These are phyloP conservation scores for Trichechus manatus DNA, from an alignment of 2,113 vertebrate species.

Conservation along the genomic window DNA sequence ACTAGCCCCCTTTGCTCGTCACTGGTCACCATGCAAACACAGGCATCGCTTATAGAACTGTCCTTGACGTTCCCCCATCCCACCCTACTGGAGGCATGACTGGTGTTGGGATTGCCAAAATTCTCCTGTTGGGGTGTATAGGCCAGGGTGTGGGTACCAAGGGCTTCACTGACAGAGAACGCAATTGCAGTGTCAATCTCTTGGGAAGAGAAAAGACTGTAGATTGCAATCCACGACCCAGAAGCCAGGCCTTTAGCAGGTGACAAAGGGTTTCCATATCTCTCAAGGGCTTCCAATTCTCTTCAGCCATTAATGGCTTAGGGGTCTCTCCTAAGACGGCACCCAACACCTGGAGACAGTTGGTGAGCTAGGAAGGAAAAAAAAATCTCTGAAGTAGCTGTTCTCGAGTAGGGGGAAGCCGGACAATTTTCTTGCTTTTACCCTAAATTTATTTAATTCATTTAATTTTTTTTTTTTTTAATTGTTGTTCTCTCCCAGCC, in stretches of 20 bases:
- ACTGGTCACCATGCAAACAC: background rate
- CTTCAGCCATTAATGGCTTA: background rate
- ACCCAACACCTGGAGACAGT: rapidly evolving
- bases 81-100: background rate
- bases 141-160: background rate
- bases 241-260: background rate
- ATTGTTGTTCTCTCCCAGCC: background rate
- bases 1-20: background rate
- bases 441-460: background rate
- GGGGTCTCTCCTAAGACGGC: background rate
- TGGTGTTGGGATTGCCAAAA: background rate
- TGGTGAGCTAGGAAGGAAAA: background rate
- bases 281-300: background rate
- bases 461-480: background rate
- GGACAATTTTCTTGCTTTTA: background rate
- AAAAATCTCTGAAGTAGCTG: background rate
- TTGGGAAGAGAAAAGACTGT: background rate
- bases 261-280: background rate
- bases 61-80: background rate
- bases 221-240: background rate
- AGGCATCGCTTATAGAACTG: background rate
- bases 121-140: background rate
- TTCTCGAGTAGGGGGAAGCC: background rate
- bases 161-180: background rate
- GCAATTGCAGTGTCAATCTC: background rate